Evolutionary conservation across 2,797 vertebrate species (phyloP), one percentile per base, ranked within the genome.

Genomic region (Cyclura pinguis): DNA sequence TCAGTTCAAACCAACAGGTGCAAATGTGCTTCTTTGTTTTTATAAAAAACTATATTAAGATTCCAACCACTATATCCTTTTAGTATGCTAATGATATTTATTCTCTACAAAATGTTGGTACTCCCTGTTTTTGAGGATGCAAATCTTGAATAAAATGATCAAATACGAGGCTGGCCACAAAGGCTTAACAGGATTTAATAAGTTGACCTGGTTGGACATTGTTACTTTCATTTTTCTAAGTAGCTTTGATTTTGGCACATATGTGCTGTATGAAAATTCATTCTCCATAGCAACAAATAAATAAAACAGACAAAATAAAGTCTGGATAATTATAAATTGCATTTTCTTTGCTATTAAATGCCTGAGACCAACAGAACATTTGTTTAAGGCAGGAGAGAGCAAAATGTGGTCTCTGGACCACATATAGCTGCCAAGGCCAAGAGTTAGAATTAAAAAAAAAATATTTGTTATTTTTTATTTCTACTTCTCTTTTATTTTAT

Each of bases 1-100:
- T 95, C 91, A 94, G 89, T 91, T 92, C 94, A 94, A 96, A 95
- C 89, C 96, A 96, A 59, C 96, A 98, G 98, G 98, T 98, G 95
- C 95, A 95, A 86, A 87, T 35, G 4, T 16, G 83, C 0, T 0
- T 20, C 35, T 86, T 76, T 76, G 6, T 85, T 69, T 80, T 22
- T 86, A 74, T 38, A n/a, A 87, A 92, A 94, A 89, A 85, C 89
- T 83, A 72, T 93, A 76, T 80, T 87, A 72, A 89, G 47, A 74
- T 87, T 92, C 90, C 83, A 89, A 35, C 59, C 91, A 86, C n/a
- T 22, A 22, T 89, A 0, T 89, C 91, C 86, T 59, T 90, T 76
- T 88, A 89, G 5, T 89, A 57, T 91, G 88, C 62, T 20, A 52
- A 69, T 85, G 72, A 32, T 85, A 4, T 35, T 12, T 47, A 29